Evolutionary conservation across 2,797 vertebrate species (phyloP).

Genomic region (Sphaeramia orbicularis): DNA sequence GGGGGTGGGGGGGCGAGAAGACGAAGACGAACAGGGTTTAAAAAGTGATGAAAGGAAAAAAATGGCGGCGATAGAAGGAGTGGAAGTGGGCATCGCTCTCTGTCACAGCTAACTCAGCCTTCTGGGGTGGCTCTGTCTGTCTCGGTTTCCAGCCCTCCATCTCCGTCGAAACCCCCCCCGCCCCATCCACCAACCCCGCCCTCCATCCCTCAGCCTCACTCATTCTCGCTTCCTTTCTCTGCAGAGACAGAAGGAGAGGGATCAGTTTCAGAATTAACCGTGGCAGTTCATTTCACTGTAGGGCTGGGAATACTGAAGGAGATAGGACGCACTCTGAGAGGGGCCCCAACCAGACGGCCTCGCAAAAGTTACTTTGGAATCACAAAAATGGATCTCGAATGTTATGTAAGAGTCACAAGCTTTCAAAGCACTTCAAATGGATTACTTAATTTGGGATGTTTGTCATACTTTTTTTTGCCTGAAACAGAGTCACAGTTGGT

Average conservation of each 20-base stretch:
- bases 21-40: neutral
- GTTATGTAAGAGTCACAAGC: slow-evolving; percentile 10
- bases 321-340: slow-evolving; percentile 32
- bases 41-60: slow-evolving; percentile 67
- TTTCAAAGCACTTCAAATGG: slow-evolving; percentile 26
- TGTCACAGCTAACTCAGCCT: slow-evolving; percentile 71
- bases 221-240: slow-evolving; percentile 62
- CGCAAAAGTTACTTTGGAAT: slow-evolving; percentile 56
- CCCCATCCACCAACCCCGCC: neutral
- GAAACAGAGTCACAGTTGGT: too few relatives aligned
- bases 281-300: slow-evolving; percentile 84
- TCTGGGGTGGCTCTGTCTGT: slow-evolving; percentile 65
- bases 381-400: slow-evolving; percentile 39
- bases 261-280: slow-evolving; percentile 83
- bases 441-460: neutral
- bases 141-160: slow-evolving; percentile 42
- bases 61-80: slow-evolving; percentile 58
- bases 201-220: slow-evolving; percentile 55
- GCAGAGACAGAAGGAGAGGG: slow-evolving; percentile 77
- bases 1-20: too few relatives aligned
- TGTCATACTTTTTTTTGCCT: too few relatives aligned
- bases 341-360: slow-evolving; percentile 32
- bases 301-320: slow-evolving; percentile 59
- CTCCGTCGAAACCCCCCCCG: slow-evolving; percentile 16
- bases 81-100: slow-evolving; percentile 76